Percentiles rank a stretch among this genome's conserved stretches.
phyloP scores from a whole-genome alignment of 2,888 invertebrate genomes.

The Odontocerum albicorne region DNA sequence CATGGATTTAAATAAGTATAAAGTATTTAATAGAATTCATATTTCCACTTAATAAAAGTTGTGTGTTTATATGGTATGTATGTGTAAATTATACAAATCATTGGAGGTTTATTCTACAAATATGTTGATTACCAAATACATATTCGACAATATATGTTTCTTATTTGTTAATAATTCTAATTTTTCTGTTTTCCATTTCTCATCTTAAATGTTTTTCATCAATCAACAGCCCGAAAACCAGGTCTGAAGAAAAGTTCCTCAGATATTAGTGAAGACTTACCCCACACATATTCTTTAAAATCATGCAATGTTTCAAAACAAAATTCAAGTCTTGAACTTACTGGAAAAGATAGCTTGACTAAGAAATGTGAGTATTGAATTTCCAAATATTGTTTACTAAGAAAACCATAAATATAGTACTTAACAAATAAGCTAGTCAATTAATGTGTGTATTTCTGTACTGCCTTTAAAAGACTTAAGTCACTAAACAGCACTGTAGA shows the following conservation, averaged over 20 bases:
- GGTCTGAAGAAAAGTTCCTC: conserved; percentile 16
- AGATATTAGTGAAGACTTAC: background rate
- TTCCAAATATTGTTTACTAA: too few relatives aligned
- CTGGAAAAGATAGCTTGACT: conserved; percentile 18
- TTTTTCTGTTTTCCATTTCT: too few relatives aligned
- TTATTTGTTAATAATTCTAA: too few relatives aligned
- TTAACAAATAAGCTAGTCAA: background rate
- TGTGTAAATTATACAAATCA: too few relatives aligned
- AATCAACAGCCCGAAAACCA: conserved; percentile 17
- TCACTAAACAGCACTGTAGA: too few relatives aligned
- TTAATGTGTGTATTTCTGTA: background rate
- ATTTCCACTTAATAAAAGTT: too few relatives aligned
- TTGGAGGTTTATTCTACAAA: too few relatives aligned
- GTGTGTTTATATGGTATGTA: too few relatives aligned
- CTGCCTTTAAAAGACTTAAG: background rate
- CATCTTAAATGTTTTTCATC: background rate
- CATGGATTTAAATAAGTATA: too few relatives aligned
- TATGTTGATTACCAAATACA: too few relatives aligned
- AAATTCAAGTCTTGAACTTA: conserved; percentile 12
- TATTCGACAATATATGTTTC: too few relatives aligned
- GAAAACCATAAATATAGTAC: background rate
- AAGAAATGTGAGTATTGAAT: conserved; percentile 25
- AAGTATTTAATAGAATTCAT: too few relatives aligned
- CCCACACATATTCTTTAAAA: conserved; percentile 7
- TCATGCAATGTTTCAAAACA: conserved; percentile 11